Evolutionary conservation across 2,888 invertebrate genomes (phyloP), one percentile per base, ranked within the genome.

Genomic region (Sarcophaga variegata): DNA sequence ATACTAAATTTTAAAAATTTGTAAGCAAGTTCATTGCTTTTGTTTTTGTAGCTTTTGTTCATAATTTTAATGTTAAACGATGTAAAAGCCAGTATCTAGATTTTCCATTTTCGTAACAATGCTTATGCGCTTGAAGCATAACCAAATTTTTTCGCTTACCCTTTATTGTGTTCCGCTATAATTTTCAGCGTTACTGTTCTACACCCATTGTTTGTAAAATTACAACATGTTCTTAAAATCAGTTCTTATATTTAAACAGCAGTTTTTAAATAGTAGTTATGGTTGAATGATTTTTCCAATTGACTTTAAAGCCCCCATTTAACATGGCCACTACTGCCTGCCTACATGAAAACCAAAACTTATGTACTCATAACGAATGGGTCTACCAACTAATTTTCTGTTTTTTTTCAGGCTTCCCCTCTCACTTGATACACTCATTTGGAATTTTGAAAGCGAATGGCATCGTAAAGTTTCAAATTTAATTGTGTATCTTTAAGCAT

Each of bases 401-500:
- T 63, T 25, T n/a, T 70, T 70, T 64, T 59, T 25, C n/a, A 11
- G 45, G 22, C 17, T 64, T 45, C 59, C 59, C 6, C 62, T 72
- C 54, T 78, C 54, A 69, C 6, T 74, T 67, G 63, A 69, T 74
- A 74, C 14, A 49, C 63, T 37, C 37, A 83, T 10, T 75, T 79
- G 25, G 27, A 62, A 37, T 69, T 63, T 49, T 20, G 60, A 54
- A 4, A 27, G 11, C 5, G 37, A 37, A 37, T 37, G 37, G 27
- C 74, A 69, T 83, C 85, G 79, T 86, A 82, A 86, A 82, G 17
- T 86, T 79, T 63, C 25, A 67, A 66, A 70, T 66, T 85, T 75
- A 82, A 79, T 85, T 85, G 20, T 37, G 37, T 82, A 66, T 49
- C 60, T 85, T 64, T 62, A 75, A 64, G 82, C 78, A 75, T 49